Evolutionary conservation across 2,797 vertebrate genomes (phyloP), one percentile per base, ranked within the genome.

Genomic region (Urocyon cinereoargenteus): DNA sequence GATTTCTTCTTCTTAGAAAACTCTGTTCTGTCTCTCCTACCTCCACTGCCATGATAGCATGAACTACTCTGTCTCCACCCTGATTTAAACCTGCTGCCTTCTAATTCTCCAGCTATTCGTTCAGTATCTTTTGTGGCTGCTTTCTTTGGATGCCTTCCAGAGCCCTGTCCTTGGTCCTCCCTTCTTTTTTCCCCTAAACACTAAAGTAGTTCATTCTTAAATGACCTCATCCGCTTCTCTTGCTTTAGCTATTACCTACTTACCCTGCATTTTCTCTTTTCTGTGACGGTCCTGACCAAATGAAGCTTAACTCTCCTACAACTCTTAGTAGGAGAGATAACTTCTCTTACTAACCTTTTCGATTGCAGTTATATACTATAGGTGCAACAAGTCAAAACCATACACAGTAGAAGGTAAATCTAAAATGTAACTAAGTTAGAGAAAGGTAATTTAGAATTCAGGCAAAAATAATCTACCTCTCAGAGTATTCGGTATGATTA

Each of bases 101-200:
- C 87, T 83, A 40, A 88, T 86, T 92, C 95, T 95, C 70, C 49
- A 91, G 73, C 73, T 89, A 62, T 89, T 97, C 81, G 86, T 86
- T 96, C 68, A 66, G 40, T 66, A 82, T 66, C 79, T 97, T 95
- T 92, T 57, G 90, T 81, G 90, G 72, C 93, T 96, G 34, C 40
- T 86, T 68, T 90, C 77, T 85, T 18, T 94, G 91, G 91, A 77
- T 57, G 22, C 31, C 59, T 95, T 96, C 93, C 93, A 96, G 55
- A 90, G 85, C 85, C 87, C 78, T 97, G 95, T 96, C 94, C 93
- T 96, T 97, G 85, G 66, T 92, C 91, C 84, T 94, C 84, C 26
- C 26, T 8, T 61, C 24, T 49, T 75, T 62, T 59, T 61, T 59
- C 53, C 51, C 4, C 70, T 92, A 11, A 95, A 96, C 66, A 91